Conservation (phyloP, 2,888 invertebrate species). For the Microplitis manilae region DNA sequence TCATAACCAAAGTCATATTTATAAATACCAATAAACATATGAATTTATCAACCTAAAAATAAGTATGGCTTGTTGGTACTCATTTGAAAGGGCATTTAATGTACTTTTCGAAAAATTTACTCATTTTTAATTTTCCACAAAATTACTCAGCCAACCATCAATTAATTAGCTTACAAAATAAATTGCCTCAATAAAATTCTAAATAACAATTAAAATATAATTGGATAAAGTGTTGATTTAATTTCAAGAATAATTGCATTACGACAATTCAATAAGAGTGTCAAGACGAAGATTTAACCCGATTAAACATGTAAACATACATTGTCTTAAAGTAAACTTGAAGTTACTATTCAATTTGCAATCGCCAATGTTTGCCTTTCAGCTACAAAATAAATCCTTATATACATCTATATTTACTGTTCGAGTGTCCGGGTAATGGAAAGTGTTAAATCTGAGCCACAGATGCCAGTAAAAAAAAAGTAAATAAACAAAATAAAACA, state of each 20-base stretch:
- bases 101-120: too few species aligned
- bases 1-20: too few species aligned
- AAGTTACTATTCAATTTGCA: background rate
- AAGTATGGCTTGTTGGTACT: too few species aligned
- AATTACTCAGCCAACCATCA: too few species aligned
- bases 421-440: background rate
- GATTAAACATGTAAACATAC: background rate
- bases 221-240: too few species aligned
- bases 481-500: background rate
- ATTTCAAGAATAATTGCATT: background rate
- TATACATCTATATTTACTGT: background rate
- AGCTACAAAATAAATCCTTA: slow-evolving; percentile 24
- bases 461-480: slow-evolving; percentile 17
- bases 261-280: background rate
- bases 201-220: too few species aligned
- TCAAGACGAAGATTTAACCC: background rate
- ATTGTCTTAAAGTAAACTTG: background rate
- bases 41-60: too few species aligned
- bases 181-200: too few species aligned
- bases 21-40: too few species aligned
- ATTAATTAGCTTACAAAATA: too few species aligned
- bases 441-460: background rate
- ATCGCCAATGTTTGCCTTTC: slow-evolving; percentile 16
- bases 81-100: too few species aligned
- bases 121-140: too few species aligned